Evolutionary conservation across 2,888 invertebrate species (phyloP), one percentile per base, ranked within the genome.

Genomic region (Cantharis rustica): DNA sequence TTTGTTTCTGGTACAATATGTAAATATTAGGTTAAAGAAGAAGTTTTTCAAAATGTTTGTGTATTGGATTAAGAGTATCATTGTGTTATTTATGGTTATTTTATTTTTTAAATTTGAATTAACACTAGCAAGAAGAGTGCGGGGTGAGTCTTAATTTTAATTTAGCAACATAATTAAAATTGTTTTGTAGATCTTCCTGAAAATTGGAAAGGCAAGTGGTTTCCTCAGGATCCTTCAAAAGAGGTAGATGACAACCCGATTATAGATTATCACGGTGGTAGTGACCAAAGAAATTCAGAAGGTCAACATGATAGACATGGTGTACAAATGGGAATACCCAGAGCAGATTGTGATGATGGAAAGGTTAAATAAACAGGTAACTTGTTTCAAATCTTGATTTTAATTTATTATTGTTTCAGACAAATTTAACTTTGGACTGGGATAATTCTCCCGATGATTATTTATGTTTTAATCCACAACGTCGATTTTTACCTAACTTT

Each of bases 271-370:
- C 75, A 79, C 70, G 71, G 80, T 75, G 66, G 74, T 20, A 9
- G 20, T 70, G 63, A 13, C 83, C 83, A 78, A 72, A 66, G 20
- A 85, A 47, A 85, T 80, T 81, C 81, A 9, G 5, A 72, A 66
- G 47, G 77, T 79, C 23, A 69, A n/a, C 20, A 16, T 23, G 78
- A 83, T 23, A 80, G 87, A 71, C 89, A 90, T 82, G 88, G 88
- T 16, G 86, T 91, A 17, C 85, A 87, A 79, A 93, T 93, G 93
- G 93, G 93, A 2, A 85, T 89, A 47, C 81, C 87, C 23, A 86
- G 87, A 71, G 79, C 83, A 1, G 79, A 87, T 0, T 94, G 95
- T 85, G 95, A 95, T 85, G 91, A 94, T 88, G 94, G 90, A 69
- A 90, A 91, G 87, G 94, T 93, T 86, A 83, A 79, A 77, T 7